Percentiles rank a stretch among this genome's conserved stretches.
phyloP scores from a whole-genome alignment of 2,797 vertebrate species.

The Premnoplex brunnescens region DNA sequence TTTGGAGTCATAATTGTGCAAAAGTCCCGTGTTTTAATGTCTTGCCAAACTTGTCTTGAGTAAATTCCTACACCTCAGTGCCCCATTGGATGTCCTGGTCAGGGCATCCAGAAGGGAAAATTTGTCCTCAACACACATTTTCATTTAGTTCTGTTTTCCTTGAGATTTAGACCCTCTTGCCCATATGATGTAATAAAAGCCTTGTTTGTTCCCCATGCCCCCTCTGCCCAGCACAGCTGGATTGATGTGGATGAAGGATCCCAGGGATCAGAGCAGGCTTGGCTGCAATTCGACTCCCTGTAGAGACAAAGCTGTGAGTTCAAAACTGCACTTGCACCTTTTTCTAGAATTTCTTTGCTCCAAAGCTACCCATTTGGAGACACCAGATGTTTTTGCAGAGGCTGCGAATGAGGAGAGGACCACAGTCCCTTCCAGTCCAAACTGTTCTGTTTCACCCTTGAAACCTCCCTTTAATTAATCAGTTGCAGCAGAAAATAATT shows the following conservation, averaged over 20 bases:
- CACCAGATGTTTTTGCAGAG: background rate
- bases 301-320: background rate
- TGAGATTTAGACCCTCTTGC: background rate
- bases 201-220: background rate
- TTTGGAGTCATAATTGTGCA: background rate
- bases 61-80: background rate
- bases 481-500: background rate
- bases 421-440: background rate
- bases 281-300: background rate
- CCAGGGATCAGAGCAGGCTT: background rate
- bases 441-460: background rate
- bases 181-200: background rate
- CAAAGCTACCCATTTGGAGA: background rate
- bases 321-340: background rate
- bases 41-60: background rate
- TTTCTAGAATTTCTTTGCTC: background rate
- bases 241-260: accelerated
- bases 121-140: background rate
- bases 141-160: background rate
- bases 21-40: accelerated
- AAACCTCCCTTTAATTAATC: background rate
- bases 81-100: accelerated
- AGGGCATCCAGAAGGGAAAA: background rate
- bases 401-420: background rate
- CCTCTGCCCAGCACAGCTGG: accelerated